Evolutionary conservation across 2,888 invertebrate genomes (phyloP), one percentile per base, ranked within the genome.

Genomic region (Trissoscelio sp.): DNA sequence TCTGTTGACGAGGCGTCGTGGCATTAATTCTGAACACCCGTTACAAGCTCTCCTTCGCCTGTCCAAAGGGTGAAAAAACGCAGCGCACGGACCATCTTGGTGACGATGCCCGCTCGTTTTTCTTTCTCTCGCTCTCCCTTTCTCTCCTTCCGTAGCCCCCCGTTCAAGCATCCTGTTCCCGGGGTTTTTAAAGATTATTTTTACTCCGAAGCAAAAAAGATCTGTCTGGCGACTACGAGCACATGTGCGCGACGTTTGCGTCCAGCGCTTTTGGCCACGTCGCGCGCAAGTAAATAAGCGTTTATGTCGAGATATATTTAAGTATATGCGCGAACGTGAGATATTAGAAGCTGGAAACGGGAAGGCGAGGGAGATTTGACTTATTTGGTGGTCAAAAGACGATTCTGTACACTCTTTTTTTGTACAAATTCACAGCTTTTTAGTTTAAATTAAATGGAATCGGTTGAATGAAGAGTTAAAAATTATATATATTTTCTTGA

Each of bases 171-270:
- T 91, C 91, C 91, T 91, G 91, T 91, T 90, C 79, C 67, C 89
- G 90, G 90, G 90, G 89, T 90, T 91, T 81, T 91, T 91, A 90
- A 90, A 91, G 91, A 90, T 91, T 91, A 91, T 91, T 91, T 91
- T 91, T 91, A 91, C 91, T 86, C 88, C 88, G 87, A 89, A 88
- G 88, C 91, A 91, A 91, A 91, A 91, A 91, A 91, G 88, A 89
- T 88, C 89, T 89, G 91, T 91, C 91, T 91, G 91, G 89, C 90
- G 89, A 89, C 88, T 89, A 86, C 85, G 87, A 86, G 84, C 90
- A 89, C 90, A 89, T 88, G 89, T 89, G 75, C 67, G 72, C 83
- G 74, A 81, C 79, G 83, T 58, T 57, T 62, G 81, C 67, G 82
- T 83, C 83, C 83, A 79, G 83, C 79, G 55, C 18, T 57, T 67